Evolutionary conservation across 2,888 invertebrate genomes (phyloP), one percentile per base, ranked within the genome.

Genomic region (Aspidiotus destructor): DNA sequence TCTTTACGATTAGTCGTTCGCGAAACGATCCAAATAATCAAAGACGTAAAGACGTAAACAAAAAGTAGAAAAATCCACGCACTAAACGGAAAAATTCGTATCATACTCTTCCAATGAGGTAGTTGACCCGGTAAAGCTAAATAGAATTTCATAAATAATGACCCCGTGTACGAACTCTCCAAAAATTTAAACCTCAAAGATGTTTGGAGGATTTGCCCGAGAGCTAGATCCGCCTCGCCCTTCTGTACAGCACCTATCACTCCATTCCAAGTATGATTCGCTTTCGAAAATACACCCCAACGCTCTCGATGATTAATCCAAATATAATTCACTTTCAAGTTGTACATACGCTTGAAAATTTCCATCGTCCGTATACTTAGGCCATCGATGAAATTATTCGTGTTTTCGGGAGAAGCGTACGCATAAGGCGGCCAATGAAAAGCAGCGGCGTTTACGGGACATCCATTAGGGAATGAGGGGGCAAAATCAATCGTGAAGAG

Each of bases 101-200:
- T 55, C 68, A 69, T 70, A 53, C 69, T 71, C 52, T 57, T 69
- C 71, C 71, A 71, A 40, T 70, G 70, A 10, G 71, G 71, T 41
- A 71, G 40, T 48, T 64, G 61, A 1, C 13, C 52, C 0, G 71
- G 70, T 10, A 42, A 17, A n/a, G 69, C 57, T 7, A 69, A 11
- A 57, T 70, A 71, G 8, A 71, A 57, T 58, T 57, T 68, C 28
- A 71, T 60, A 28, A 61, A 67, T 16, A 70, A 54, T 6, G 68
- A 62, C 17, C 67, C 60, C 7, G 69, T 54, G 0, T 63, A 41
- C 10, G 57, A 57, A 0, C 41, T 63, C 16, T 69, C 64, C n/a
- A 70, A 70, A 44, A 63, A 55, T 9, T 48, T 41, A 10, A 15
- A 52, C 7, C 71, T 70, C 7, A 62, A 62, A 7, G 17, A 5